phyloP scores from a whole-genome alignment of 2,113 vertebrate genomes.

The Salvelinus alpinus region DNA sequence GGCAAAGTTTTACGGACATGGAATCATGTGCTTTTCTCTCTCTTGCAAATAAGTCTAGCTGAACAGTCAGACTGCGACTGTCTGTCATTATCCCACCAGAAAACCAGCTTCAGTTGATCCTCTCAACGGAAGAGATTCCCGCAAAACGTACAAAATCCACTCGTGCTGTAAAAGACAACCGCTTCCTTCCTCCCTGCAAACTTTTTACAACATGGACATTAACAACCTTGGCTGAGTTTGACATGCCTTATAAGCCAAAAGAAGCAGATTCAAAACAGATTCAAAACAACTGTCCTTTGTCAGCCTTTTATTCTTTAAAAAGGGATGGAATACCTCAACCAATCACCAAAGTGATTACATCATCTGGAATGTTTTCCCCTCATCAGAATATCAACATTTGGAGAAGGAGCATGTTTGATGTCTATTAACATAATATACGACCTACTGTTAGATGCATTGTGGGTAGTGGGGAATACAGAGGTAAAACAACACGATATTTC shows the following conservation, averaged over 20 bases:
- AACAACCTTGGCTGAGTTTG: constrained; percentile 11
- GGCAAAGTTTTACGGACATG: constrained; percentile 48
- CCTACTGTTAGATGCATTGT: no score
- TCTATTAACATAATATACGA: no score
- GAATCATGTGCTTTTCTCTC: constrained; percentile 48
- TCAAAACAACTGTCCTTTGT: neutral
- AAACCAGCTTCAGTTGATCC: constrained; percentile 27
- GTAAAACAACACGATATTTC: no score
- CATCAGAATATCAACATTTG: neutral
- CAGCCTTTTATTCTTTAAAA: constrained; percentile 50
- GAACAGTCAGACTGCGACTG: constrained; percentile 29
- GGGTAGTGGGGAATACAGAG: no score
- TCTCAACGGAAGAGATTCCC: constrained; percentile 24
- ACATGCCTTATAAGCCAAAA: constrained; percentile 14
- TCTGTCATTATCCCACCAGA: constrained; percentile 34
- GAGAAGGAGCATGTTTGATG: no score
- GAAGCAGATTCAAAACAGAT: constrained; percentile 11
- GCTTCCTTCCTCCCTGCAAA: constrained; percentile 44
- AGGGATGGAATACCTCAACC: constrained; percentile 12
- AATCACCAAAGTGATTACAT: constrained; percentile 12
- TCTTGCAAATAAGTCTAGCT: constrained; percentile 55
- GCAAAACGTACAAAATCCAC: constrained; percentile 12
- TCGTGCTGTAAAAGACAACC: constrained; percentile 32
- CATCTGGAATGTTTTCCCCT: neutral
- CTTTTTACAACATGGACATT: constrained; percentile 34